phyloP scores from a whole-genome alignment of 2,888 invertebrate genomes.

The Odontothrips loti region DNA sequence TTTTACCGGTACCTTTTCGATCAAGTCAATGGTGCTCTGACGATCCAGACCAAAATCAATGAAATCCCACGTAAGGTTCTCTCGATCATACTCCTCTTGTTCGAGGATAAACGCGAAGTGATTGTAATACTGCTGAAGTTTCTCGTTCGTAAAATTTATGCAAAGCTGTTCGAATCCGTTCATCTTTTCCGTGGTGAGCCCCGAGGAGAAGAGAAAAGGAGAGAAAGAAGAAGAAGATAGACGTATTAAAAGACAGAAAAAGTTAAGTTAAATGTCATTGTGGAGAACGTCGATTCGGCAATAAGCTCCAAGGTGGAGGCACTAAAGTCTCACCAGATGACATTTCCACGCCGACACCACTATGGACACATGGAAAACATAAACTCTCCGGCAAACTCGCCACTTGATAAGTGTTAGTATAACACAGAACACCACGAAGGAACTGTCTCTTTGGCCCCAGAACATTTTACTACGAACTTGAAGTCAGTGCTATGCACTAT shows the following conservation, averaged over 20 bases:
- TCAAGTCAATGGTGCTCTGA: conserved; percentile 74
- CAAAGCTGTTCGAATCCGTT: conserved; percentile 92
- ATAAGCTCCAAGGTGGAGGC: neutral
- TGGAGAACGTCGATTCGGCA: conserved; percentile 19
- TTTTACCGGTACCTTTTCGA: conserved; percentile 62
- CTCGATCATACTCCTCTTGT: conserved; percentile 87
- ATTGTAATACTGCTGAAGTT: conserved; percentile 87
- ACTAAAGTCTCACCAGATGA: conserved; percentile 7
- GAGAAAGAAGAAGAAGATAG: conserved; percentile 31
- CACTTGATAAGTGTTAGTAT: conserved; percentile 4
- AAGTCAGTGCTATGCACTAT: neutral
- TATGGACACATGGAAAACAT: conserved; percentile 8
- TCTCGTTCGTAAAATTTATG: conserved; percentile 92
- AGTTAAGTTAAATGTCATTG: neutral
- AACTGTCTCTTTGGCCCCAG: conserved; percentile 22
- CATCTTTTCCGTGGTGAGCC: conserved; percentile 51
- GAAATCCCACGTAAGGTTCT: conserved; percentile 89
- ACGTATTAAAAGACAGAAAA: conserved; percentile 27
- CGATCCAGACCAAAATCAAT: conserved; percentile 93
- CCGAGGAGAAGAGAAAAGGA: conserved; percentile 28
- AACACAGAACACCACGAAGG: conserved; percentile 24
- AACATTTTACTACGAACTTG: neutral
- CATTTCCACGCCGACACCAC: neutral
- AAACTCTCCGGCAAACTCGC: neutral
- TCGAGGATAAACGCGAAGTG: conserved; percentile 92